Evolutionary conservation across 2,113 vertebrate genomes (phyloP), one percentile per base, ranked within the genome.

Genomic region (Coptodon bakossiorum): DNA sequence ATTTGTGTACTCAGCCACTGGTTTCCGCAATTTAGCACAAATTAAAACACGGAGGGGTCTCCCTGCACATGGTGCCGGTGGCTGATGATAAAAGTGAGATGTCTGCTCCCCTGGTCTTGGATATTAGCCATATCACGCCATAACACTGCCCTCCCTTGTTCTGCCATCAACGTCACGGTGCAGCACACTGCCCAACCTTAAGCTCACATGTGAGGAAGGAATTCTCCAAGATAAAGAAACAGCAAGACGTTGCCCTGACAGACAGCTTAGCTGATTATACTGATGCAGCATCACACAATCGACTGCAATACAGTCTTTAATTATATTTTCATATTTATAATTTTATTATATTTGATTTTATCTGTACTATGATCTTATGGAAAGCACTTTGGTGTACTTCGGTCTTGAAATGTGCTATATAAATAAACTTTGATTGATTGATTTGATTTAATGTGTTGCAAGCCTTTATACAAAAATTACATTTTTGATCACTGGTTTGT

Each of bases 1-100:
- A 59, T 82, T 94, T 90, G 68, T 85, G 82, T 82, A 78, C 84
- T 88, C 45, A 71, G 34, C n/a, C 43, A 3, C 84, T 87, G n/a
- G 24, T 88, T 94, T 93, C 90, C 80, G 40, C 88, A 89, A 83
- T 91, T 92, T 81, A 92, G 85, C 56, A 43, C 73, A 86, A 89
- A 90, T 88, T 89, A 87, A 90, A 91, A 86, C 57, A 45, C 3
- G 9, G 45, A n/a, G 53, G 82, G 29, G 29, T 81, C 76, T 61
- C 82, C 43, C 48, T 54, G 68, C 81, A 48, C 8, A 8, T 40
- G 66, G 24, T 53, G 84, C 84, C 68, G 83, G 90, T 83, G 81
- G 81, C 85, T 82, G 81, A 81, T 82, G 88, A 91, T 87, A 86
- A 88, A 89, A 90, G 84, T 82, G 78, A 93, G 87, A 90, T 12